phyloP scores from a whole-genome alignment of 2,888 invertebrate genomes.

The Leptinotarsa peninsularis region DNA sequence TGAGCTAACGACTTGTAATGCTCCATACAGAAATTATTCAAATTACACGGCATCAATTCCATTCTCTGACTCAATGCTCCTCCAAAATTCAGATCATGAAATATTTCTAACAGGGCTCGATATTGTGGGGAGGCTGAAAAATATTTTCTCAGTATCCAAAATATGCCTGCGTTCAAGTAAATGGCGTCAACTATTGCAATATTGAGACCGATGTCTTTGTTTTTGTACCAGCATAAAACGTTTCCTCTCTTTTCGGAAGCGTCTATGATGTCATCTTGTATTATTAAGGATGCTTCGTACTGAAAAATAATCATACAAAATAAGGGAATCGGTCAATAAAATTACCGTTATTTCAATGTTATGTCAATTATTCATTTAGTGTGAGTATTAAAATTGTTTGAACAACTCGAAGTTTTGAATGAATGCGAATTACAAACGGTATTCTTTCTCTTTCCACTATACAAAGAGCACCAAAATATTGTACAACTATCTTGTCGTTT shows the following conservation, averaged over 20 bases:
- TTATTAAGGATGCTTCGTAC: constrained; percentile 20
- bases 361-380: too few relatives aligned
- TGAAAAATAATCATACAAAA: not conserved
- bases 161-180: constrained; percentile 12
- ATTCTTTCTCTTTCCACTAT: too few relatives aligned
- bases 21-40: not conserved
- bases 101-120: not conserved
- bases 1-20: not conserved
- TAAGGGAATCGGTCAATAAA: not conserved
- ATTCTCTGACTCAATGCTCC: not conserved
- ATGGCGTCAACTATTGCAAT: constrained; percentile 3
- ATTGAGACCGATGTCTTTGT: not conserved
- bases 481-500: too few relatives aligned
- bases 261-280: constrained; percentile 24
- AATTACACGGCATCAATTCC: not conserved
- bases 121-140: not conserved
- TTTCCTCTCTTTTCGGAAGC: constrained; percentile 11
- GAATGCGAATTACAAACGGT: too few relatives aligned
- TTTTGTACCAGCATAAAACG: constrained; percentile 20
- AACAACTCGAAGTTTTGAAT: too few relatives aligned
- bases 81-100: not conserved
- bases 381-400: too few relatives aligned
- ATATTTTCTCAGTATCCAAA: not conserved
- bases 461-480: too few relatives aligned
- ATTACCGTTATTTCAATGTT: too few relatives aligned